Conservation (phyloP, 2,888 invertebrate species). For the Mimumesa dahlbomi region DNA sequence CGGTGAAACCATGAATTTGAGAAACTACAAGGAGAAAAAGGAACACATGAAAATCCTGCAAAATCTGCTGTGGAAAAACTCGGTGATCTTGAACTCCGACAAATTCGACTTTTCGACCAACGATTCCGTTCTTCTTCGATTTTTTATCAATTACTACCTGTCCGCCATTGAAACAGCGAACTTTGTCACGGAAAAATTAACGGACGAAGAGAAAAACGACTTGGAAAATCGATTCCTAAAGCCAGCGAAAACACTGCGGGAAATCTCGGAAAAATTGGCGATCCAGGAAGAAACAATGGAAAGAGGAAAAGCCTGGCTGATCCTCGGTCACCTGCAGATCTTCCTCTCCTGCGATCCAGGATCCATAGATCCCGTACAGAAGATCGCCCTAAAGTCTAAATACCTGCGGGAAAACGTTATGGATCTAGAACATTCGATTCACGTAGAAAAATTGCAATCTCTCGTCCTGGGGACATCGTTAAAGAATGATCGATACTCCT, state of each 20-base stretch:
- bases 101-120: slow-evolving; percentile 25
- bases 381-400: slow-evolving; percentile 86
- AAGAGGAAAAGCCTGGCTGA: slow-evolving; percentile 72
- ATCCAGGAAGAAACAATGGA: slow-evolving; percentile 24
- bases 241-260: slow-evolving; percentile 49
- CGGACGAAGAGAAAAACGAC: slow-evolving; percentile 17
- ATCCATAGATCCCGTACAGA: slow-evolving; percentile 90
- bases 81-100: slow-evolving; percentile 7
- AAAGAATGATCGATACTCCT: slow-evolving; percentile 70
- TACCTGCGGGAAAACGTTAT: slow-evolving; percentile 87
- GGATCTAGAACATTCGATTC: slow-evolving; percentile 82
- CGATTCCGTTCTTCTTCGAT: slow-evolving; percentile 13
- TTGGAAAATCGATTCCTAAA: slow-evolving; percentile 35
- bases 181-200: not conserved
- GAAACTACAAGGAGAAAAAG: slow-evolving; percentile 31
- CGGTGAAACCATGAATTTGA: slow-evolving; percentile 24
- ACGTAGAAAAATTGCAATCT: slow-evolving; percentile 83
- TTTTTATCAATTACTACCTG: slow-evolving; percentile 53
- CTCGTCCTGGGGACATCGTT: slow-evolving; percentile 75
- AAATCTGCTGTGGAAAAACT: slow-evolving; percentile 30
- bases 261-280: slow-evolving; percentile 23
- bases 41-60: slow-evolving; percentile 7
- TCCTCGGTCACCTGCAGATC: slow-evolving; percentile 72
- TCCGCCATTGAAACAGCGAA: slow-evolving; percentile 44
- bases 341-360: slow-evolving; percentile 72